These are phyloP conservation scores for Anthopleura xanthogrammica DNA, from an alignment of 92 coral and sea anemone genomes.

Conservation along the genomic window DNA sequence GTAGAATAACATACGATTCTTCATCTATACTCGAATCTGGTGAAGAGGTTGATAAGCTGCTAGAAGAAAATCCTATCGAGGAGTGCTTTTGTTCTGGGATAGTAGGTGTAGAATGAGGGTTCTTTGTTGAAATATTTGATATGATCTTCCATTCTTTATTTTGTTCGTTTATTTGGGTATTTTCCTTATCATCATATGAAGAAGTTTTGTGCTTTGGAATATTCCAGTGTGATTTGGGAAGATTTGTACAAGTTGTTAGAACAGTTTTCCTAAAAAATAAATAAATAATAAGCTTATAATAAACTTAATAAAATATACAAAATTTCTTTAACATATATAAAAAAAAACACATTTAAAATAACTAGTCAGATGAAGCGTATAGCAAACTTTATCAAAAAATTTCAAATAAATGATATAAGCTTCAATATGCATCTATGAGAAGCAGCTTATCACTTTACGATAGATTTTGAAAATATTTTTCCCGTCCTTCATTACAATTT, in stretches of 20 bases:
- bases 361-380: too few relatives aligned
- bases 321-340: too few relatives aligned
- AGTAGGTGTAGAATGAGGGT: not conserved
- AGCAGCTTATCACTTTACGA: too few relatives aligned
- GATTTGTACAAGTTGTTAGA: conserved; percentile 21
- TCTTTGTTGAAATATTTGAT: not conserved
- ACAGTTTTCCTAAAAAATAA: conserved; percentile 5
- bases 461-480: too few relatives aligned
- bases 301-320: too few relatives aligned
- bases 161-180: not conserved
- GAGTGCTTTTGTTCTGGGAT: not conserved
- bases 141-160: not conserved
- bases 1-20: not conserved
- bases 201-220: not conserved
- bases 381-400: too few relatives aligned
- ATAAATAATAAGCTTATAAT: too few relatives aligned
- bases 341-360: too few relatives aligned
- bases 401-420: too few relatives aligned
- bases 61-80: not conserved
- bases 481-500: not conserved
- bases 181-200: not conserved
- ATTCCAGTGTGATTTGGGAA: conserved; percentile 29
- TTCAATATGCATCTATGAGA: too few relatives aligned
- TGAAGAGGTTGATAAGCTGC: not conserved
- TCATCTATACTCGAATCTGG: not conserved